A percentile compares a stretch with the other conserved stretches of the same genome.
Conservation (phyloP, 2,113 vertebrate species). For the Sphyrna mokarran region DNA sequence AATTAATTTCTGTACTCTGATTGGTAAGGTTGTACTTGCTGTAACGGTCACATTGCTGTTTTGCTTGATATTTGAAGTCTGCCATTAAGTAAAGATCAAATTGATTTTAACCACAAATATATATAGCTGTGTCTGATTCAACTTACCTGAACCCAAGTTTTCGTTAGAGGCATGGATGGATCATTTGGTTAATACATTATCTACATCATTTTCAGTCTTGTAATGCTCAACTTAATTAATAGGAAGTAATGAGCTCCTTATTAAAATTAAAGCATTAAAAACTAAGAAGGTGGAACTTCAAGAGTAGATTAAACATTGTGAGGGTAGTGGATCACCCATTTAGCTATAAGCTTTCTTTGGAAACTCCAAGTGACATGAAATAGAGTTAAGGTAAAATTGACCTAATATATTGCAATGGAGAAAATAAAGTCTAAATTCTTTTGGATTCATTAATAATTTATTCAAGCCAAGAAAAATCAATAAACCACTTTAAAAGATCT, state of each 20-base stretch:
- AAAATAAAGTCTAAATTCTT: neutral
- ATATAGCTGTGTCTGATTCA: too few species aligned
- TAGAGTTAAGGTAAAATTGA: neutral
- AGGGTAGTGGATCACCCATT: neutral
- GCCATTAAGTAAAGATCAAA: neutral
- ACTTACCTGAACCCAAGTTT: too few species aligned
- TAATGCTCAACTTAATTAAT: neutral
- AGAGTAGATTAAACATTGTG: neutral
- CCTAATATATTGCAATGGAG: neutral
- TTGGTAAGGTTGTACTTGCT: neutral
- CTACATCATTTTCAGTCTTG: too few species aligned
- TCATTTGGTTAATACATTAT: neutral
- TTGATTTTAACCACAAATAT: neutral
- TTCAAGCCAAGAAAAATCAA: neutral
- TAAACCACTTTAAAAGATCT: neutral
- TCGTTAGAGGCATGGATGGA: neutral
- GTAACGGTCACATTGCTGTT: neutral
- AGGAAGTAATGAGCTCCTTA: neutral
- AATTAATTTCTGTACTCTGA: neutral
- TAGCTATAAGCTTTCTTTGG: neutral
- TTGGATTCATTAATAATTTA: neutral
- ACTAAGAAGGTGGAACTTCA: neutral
- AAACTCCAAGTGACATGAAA: neutral
- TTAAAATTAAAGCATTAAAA: neutral
- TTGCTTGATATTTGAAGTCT: neutral